Evolutionary conservation across 2,888 invertebrate genomes (phyloP).

Genomic region (Tyria jacobaeae): DNA sequence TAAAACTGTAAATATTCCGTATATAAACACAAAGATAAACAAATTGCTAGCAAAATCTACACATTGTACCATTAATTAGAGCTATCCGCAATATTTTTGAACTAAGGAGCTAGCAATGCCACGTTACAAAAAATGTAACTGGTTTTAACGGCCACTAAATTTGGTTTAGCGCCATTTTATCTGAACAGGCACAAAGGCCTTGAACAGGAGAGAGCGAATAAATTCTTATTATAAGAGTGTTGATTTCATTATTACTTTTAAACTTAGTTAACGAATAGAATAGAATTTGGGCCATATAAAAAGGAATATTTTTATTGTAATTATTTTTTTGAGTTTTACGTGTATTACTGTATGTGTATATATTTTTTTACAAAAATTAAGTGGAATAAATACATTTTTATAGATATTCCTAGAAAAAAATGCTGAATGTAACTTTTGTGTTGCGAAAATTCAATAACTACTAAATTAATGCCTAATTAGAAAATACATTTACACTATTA

Average conservation of each 20-base stretch:
- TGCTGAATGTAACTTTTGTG: too few relatives aligned
- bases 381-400: too few relatives aligned
- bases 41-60: conserved; percentile 1
- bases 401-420: too few relatives aligned
- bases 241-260: conserved; percentile 20
- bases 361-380: too few relatives aligned
- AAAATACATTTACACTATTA: too few relatives aligned
- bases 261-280: conserved; percentile 13
- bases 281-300: not conserved
- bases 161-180: conserved; percentile 25
- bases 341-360: too few relatives aligned
- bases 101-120: conserved; percentile 6
- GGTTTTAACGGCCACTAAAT: conserved; percentile 28
- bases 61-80: conserved; percentile 10
- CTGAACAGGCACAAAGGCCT: conserved; percentile 16
- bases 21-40: not conserved
- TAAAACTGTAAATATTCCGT: not conserved
- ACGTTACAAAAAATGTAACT: conserved; percentile 14
- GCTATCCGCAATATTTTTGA: conserved; percentile 8
- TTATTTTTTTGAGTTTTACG: not conserved
- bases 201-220: conserved; percentile 22
- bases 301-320: not conserved
- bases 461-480: too few relatives aligned
- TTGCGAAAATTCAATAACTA: too few relatives aligned
- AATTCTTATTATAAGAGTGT: conserved; percentile 31